Conservation (phyloP, 2,888 invertebrate species). For the Drosophila mercatorum region DNA sequence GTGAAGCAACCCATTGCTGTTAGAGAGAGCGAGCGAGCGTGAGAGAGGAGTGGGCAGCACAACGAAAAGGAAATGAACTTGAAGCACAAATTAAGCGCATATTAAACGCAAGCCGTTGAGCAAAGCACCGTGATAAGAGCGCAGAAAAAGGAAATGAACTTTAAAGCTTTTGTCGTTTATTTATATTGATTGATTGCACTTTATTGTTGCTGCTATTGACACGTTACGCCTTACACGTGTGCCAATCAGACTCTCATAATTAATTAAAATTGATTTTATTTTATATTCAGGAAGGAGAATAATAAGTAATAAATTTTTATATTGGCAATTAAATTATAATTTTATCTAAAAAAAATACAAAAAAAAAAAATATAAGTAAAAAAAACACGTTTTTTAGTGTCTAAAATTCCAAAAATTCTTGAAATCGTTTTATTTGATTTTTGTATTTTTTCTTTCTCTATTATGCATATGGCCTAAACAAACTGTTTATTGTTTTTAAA, state of each 20-base stretch:
- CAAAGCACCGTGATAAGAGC: slow-evolving; percentile 2
- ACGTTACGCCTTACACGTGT: slow-evolving; percentile 40
- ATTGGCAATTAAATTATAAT: slow-evolving; percentile 11
- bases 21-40: background rate
- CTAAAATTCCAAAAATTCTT: slow-evolving; percentile 38
- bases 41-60: background rate
- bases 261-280: slow-evolving; percentile 16
- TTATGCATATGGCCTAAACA: slow-evolving; percentile 57
- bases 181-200: slow-evolving; percentile 68
- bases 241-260: slow-evolving; percentile 19
- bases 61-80: slow-evolving; percentile 6
- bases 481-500: slow-evolving; percentile 18
- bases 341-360: slow-evolving; percentile 3
- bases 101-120: slow-evolving; percentile 9
- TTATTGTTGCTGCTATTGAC: slow-evolving; percentile 32
- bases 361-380: slow-evolving; percentile 19
- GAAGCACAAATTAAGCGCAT: slow-evolving; percentile 47
- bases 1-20: slow-evolving; percentile 5
- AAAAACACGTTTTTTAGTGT: slow-evolving; percentile 52
- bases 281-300: slow-evolving; percentile 14
- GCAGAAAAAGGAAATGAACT: slow-evolving; percentile 56
- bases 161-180: slow-evolving; percentile 42
- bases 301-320: background rate
- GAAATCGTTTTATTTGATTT: slow-evolving; percentile 11
- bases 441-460: slow-evolving; percentile 13